Percentiles rank a stretch among this genome's conserved stretches.
Conservation (phyloP, 2,797 vertebrate genomes). For the Chloroceryle amazona region DNA sequence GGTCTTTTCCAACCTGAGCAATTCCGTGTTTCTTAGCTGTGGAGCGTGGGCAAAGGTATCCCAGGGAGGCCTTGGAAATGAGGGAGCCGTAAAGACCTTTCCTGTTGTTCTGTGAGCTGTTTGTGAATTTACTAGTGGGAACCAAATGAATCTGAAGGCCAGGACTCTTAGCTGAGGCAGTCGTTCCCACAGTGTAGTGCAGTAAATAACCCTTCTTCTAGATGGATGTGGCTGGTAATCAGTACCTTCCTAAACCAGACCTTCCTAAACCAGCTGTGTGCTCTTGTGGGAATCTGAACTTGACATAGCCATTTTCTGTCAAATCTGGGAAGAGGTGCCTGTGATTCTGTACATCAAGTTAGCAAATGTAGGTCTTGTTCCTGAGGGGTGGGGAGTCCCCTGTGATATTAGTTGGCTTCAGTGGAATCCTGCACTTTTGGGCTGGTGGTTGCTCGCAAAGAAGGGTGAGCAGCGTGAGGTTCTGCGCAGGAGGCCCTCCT, state of each 20-base stretch:
- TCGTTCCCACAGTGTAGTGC: neutral
- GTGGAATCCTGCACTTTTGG: neutral
- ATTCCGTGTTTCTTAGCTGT: neutral
- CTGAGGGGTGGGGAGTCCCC: neutral
- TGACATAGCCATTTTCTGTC: neutral
- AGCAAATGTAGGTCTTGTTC: neutral
- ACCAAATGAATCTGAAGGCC: neutral
- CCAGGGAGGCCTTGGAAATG: neutral
- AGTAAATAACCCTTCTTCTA: constrained; percentile 38
- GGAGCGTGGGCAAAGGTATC: neutral
- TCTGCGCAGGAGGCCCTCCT: neutral
- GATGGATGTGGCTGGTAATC: neutral
- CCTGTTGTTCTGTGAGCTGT: neutral
- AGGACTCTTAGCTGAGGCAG: neutral
- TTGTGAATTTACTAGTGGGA: neutral
- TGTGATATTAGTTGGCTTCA: neutral
- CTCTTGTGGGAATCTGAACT: neutral
- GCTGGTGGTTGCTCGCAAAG: fast-evolving
- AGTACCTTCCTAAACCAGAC: neutral
- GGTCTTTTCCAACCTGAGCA: too few relatives aligned
- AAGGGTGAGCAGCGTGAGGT: fast-evolving
- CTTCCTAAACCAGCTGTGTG: neutral
- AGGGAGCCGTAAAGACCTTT: neutral
- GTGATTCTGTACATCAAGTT: neutral
- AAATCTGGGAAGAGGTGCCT: fast-evolving